A percentile compares a stretch with the other conserved stretches of the same genome.
phyloP scores from a whole-genome alignment of 2,113 vertebrate species.

The Paracyprichromis sp. region DNA sequence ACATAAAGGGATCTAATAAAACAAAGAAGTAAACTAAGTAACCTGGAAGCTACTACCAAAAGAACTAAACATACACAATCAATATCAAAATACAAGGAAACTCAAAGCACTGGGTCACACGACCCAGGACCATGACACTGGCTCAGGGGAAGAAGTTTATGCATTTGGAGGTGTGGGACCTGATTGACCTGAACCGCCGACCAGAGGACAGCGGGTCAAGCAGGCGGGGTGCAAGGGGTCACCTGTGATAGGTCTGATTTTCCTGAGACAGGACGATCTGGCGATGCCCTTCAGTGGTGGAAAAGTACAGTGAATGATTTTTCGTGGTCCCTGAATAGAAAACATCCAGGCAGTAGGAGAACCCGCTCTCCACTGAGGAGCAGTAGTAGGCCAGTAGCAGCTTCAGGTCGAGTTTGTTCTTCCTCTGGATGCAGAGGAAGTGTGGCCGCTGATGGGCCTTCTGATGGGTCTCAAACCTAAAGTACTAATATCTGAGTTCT shows the following conservation, averaged over 20 bases:
- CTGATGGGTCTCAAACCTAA: accelerated
- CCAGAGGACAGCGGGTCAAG: not conserved
- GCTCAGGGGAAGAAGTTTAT: not conserved
- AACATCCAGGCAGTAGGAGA: not conserved
- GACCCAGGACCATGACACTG: not conserved
- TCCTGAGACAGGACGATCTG: not conserved
- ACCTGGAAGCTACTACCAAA: not conserved
- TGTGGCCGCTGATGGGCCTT: not conserved
- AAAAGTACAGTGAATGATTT: not conserved
- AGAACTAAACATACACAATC: not conserved
- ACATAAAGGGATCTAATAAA: not conserved
- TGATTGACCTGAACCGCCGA: not conserved
- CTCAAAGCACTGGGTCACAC: not conserved
- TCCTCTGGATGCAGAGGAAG: not conserved
- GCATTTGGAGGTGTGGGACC: not conserved
- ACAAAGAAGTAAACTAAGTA: not conserved
- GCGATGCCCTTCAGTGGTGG: not conserved
- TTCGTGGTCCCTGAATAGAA: not conserved
- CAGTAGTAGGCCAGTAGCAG: not conserved
- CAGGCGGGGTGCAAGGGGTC: not conserved
- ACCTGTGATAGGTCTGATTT: not conserved
- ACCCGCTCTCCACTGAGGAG: not conserved
- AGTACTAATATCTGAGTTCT: not conserved
- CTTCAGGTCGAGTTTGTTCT: not conserved
- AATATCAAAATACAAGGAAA: not conserved